Evolutionary conservation across 2,113 vertebrate species (phyloP), one percentile per base, ranked within the genome.

Genomic region (Coreoperca whiteheadi): DNA sequence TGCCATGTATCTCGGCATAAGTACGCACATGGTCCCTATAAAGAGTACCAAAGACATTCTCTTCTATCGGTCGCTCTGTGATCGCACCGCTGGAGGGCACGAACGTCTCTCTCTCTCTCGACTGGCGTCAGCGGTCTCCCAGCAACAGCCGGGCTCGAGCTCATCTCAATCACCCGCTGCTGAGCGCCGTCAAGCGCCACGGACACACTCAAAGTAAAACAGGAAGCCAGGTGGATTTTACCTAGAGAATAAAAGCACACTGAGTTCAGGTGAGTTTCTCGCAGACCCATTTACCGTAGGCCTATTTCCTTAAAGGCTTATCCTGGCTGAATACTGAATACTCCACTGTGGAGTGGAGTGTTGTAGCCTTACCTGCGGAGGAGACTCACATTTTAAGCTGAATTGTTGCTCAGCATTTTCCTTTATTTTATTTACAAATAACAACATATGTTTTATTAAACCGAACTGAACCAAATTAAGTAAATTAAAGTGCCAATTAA

Each of bases 51-150:
- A 20, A 51, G 0, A 25, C 18, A n/a, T 61, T 50, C 71, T 54
- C 8, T 46, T 64, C 18, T 60, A 2, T 60, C 3, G 2, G 56
- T 59, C 18, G 67, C 85, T 81, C 74, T 66, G 37, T 50, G 15
- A 11, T 74, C 15, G 43, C 73, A 66, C 94, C 91, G 82, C 92
- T 82, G 88, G 94, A 76, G 91, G 93, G 94, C 95, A 79, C 41
- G 43, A 34, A 72, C 78, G 82, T 84, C 87, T 84, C 66, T 54
- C 64, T 65, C 80, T 25, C 57, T 53, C 67, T 32, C 59, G 61
- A 77, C 41, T 90, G 92, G 95, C 95, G 95, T 95, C 95, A 93
- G 50, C 81, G 88, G 95, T 95, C 87, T 93, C 95, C 87, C 67
- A 90, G 95, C 95, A 96, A 95, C 95, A 93, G 77, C 61, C 85